These are phyloP conservation scores for Eupithecia abbreviata DNA, from an alignment of 2,888 invertebrate species.

Conservation along the genomic window DNA sequence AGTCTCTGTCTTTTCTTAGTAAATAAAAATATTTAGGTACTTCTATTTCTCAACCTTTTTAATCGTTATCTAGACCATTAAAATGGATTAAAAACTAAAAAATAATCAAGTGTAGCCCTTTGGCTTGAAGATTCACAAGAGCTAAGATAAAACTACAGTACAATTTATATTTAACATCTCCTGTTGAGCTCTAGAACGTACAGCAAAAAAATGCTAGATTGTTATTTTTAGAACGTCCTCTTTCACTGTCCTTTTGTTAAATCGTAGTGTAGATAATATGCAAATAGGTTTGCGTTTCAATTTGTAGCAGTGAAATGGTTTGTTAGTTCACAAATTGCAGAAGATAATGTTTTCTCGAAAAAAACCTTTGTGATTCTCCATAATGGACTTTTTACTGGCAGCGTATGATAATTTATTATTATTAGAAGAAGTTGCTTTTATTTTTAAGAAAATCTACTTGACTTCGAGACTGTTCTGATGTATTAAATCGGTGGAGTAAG, in stretches of 20 bases:
- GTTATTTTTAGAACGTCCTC: background rate
- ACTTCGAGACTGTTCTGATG: background rate
- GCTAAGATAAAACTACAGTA: background rate
- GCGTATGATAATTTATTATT: background rate
- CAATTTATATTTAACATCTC: background rate
- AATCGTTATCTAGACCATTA: background rate
- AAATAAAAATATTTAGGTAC: background rate
- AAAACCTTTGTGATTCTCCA: background rate
- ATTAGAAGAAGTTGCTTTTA: background rate
- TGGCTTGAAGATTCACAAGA: background rate
- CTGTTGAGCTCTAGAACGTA: background rate
- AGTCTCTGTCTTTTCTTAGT: background rate
- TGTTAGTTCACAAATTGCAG: constrained; percentile 12
- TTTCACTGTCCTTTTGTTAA: background rate
- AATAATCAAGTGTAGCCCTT: background rate
- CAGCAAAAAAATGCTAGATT: background rate
- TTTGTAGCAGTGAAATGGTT: constrained; percentile 15
- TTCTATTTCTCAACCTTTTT: background rate
- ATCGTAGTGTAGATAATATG: constrained; percentile 11
- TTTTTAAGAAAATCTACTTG: background rate
- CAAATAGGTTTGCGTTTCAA: constrained; percentile 14
- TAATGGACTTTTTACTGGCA: background rate
- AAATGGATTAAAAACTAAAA: background rate
- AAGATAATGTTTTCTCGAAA: constrained; percentile 1
- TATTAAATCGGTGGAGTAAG: background rate